Base-by-base conservation (phyloP, 2,888 invertebrate genomes). In the Phanerotoma sp. region DNA sequence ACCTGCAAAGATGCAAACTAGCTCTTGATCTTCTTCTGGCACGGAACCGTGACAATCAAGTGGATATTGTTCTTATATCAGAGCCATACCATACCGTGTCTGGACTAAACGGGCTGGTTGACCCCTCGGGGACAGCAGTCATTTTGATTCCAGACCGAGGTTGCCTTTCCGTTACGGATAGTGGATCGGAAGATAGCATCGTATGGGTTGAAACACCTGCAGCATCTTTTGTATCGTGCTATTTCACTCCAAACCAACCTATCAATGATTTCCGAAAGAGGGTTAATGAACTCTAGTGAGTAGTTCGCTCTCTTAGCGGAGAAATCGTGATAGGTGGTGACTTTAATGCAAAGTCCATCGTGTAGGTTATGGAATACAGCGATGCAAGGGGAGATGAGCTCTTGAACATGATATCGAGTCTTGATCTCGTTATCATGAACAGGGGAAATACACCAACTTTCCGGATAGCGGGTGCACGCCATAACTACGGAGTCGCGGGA, bases 161-260 rank as follows among this genome's bases (percentile, higher is more conserved):
- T 30, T 11, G 30, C 30, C 7, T 30, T 30, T 10, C 30, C 3
- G 11, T 30, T 11, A 11, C 11, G 30, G 30, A 30, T n/a, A n/a
- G n/a, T 30, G 38, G 7, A 38, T 38, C 38, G 11, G 13, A 4
- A 13, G 38, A 5, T 38, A 54, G 57, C 9, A 15, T 38, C 30
- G 56, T 49, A 15, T 58, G 56, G 58, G 30, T 54, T 4, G 42
- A 38, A 41, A 28, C 50, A 33, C 30, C 33, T 5, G 40, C 20
- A n/a, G 35, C 20, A 15, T 54, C 45, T 2, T 51, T 48, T 21
- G 18, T 48, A 11, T 42, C 47, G 30, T 56, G 21, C 33, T 58
- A 53, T 21, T 21, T 57, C 28, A 33, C 56, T 1, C 58, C 53
- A 5, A 58, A 45, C 28, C 49, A 58, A 16, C 45, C 37, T 13